Percentiles rank a stretch among this genome's conserved stretches.
These are phyloP conservation scores for Salticus scenicus DNA, from an alignment of 2,888 invertebrate species.

Conservation along the genomic window DNA sequence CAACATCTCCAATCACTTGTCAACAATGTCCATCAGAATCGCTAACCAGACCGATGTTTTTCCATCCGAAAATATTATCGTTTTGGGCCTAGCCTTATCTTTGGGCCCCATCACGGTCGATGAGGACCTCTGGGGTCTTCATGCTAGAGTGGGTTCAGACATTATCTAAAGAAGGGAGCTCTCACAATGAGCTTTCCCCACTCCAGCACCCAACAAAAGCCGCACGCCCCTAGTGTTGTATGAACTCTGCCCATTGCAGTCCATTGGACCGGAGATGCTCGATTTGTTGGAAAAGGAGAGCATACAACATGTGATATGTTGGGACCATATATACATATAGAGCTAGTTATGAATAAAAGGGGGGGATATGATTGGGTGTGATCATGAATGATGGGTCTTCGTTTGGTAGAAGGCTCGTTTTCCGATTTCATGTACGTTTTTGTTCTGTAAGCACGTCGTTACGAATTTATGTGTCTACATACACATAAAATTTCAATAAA, in stretches of 20 bases:
- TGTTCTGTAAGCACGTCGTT: not conserved
- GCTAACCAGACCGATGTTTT: slow-evolving; percentile 4
- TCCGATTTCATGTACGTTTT: not conserved
- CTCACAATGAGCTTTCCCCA: slow-evolving; percentile 31
- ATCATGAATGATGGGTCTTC: not conserved
- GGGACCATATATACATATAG: not conserved
- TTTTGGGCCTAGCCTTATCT: slow-evolving; percentile 35
- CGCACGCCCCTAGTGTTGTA: slow-evolving; percentile 62
- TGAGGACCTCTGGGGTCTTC: slow-evolving; percentile 24
- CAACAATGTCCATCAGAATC: slow-evolving; percentile 6
- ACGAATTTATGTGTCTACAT: not conserved
- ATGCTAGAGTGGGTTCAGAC: slow-evolving; percentile 47
- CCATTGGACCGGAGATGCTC: slow-evolving; percentile 21
- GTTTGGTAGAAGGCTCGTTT: not conserved
- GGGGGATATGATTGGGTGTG: slow-evolving; percentile 8
- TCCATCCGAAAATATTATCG: slow-evolving; percentile 18
- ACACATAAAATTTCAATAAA: too few relatives aligned
- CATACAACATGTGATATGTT: slow-evolving; percentile 16
- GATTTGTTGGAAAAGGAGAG: slow-evolving; percentile 11
- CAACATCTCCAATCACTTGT: not conserved
- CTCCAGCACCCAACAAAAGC: slow-evolving; percentile 57
- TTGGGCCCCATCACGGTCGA: slow-evolving; percentile 34
- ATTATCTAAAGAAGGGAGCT: slow-evolving; percentile 46
- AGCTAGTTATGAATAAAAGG: slow-evolving; percentile 22
- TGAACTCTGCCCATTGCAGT: slow-evolving; percentile 55